Percentiles rank a stretch among this genome's conserved stretches.
phyloP scores from a whole-genome alignment of 2,888 invertebrate species.

The Allophyes oxyacanthae region DNA sequence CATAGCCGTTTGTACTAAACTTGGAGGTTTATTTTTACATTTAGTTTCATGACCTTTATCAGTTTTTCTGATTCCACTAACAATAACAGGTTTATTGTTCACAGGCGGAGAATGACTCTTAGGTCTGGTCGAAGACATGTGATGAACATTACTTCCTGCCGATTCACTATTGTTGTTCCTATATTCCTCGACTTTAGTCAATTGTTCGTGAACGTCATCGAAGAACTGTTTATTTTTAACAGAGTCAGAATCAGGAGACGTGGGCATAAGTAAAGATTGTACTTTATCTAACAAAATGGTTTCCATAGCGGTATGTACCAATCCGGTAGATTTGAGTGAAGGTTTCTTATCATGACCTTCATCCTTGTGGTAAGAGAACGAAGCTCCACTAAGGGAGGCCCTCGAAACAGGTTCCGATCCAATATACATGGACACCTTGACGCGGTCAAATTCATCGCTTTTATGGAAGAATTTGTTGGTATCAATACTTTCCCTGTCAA shows the following conservation, averaged over 20 bases:
- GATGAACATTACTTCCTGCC: slow-evolving; percentile 42
- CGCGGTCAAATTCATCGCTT: slow-evolving; percentile 74
- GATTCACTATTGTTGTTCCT: slow-evolving; percentile 54
- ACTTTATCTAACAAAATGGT: slow-evolving; percentile 89
- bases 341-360: slow-evolving; percentile 71
- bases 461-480: slow-evolving; percentile 71
- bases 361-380: slow-evolving; percentile 64
- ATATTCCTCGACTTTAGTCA: slow-evolving; percentile 75
- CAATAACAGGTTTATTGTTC: slow-evolving; percentile 47
- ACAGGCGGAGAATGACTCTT: slow-evolving; percentile 35
- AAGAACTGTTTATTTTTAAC: slow-evolving; percentile 76
- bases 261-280: slow-evolving; percentile 78
- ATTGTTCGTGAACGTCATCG: slow-evolving; percentile 77
- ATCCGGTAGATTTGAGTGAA: slow-evolving; percentile 74
- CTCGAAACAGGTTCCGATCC: slow-evolving; percentile 84
- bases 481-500: slow-evolving; percentile 74
- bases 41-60: slow-evolving; percentile 30
- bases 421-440: slow-evolving; percentile 83
- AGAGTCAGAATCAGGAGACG: slow-evolving; percentile 73
- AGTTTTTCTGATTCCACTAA: slow-evolving; percentile 39
- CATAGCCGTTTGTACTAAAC: slow-evolving; percentile 80
- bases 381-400: slow-evolving; percentile 76
- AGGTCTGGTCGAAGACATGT: slow-evolving; percentile 32
- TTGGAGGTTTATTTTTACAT: slow-evolving; percentile 33
- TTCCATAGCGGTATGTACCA: slow-evolving; percentile 88